Evolutionary conservation across 1,140 invertebrate genomes (phyloP).

Genomic region (Panagrolaimus sp.): DNA sequence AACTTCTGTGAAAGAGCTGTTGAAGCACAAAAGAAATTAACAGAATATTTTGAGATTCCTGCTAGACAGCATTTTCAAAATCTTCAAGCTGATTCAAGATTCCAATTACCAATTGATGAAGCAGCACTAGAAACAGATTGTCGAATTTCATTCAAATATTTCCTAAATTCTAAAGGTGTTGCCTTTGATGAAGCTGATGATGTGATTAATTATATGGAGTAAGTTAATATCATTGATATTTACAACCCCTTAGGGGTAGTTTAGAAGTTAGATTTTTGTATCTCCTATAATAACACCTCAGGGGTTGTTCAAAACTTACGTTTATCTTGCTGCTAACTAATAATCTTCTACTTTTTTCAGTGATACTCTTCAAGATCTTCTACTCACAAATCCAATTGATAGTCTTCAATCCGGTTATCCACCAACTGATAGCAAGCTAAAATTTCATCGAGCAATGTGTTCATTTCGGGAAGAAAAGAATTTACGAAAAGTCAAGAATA

Average conservation of each 20-base stretch:
- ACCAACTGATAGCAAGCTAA: background rate
- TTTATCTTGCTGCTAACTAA: too few relatives aligned
- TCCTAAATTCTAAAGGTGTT: background rate
- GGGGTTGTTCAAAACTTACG: too few relatives aligned
- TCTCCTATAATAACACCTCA: too few relatives aligned
- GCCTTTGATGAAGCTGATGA: background rate
- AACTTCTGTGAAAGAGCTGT: constrained; percentile 36
- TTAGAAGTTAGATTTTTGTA: too few relatives aligned
- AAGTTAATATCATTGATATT: background rate
- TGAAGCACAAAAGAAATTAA: constrained; percentile 24
- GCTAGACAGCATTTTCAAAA: background rate
- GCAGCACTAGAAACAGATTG: background rate
- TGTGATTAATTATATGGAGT: constrained; percentile 9
- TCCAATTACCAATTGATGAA: too few relatives aligned
- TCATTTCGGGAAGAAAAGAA: background rate
- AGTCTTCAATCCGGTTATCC: background rate
- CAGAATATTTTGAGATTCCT: constrained; percentile 20
- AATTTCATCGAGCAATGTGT: background rate
- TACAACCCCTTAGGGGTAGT: too few relatives aligned
- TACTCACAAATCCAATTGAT: background rate
- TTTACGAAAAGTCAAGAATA: background rate
- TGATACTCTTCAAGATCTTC: background rate
- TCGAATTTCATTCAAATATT: constrained; percentile 6
- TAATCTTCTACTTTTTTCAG: too few relatives aligned
- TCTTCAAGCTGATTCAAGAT: background rate